These are phyloP conservation scores for Argya squamiceps DNA, from an alignment of 2,797 vertebrate genomes.

Conservation along the genomic window DNA sequence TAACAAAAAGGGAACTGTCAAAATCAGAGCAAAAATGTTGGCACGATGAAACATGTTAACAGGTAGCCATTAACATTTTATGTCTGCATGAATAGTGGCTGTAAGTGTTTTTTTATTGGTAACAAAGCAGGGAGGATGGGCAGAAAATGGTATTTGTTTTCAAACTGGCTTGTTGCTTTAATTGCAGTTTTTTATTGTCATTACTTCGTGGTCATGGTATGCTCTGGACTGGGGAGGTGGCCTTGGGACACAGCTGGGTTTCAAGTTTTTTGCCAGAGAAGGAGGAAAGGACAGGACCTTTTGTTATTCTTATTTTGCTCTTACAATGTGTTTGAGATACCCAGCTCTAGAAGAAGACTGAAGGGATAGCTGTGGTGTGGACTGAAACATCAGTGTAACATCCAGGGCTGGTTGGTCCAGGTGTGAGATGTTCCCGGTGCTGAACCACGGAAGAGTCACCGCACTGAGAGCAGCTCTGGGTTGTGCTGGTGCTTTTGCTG, in stretches of 20 bases:
- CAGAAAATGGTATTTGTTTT: constrained; percentile 69
- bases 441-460: neutral
- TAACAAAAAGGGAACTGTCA: constrained; percentile 66
- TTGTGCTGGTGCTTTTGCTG: neutral
- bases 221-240: neutral
- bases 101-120: constrained; percentile 77
- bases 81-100: constrained; percentile 75
- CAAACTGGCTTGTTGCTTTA: constrained; percentile 62
- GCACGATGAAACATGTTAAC: constrained; percentile 75
- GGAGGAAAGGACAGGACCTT: neutral
- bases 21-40: constrained; percentile 73
- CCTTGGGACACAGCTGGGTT: neutral
- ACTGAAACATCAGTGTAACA: neutral
- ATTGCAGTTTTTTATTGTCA: constrained; percentile 48
- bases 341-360: neutral
- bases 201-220: neutral
- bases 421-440: neutral
- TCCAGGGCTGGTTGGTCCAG: neutral
- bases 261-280: neutral
- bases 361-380: neutral
- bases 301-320: neutral
- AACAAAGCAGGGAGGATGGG: constrained; percentile 62
- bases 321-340: neutral
- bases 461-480: neutral
- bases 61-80: constrained; percentile 79